A percentile compares a stretch with the other conserved stretches of the same genome.
These are phyloP conservation scores for Microcebus tavaratra DNA, from an alignment of 2,113 vertebrate genomes.

Conservation along the genomic window DNA sequence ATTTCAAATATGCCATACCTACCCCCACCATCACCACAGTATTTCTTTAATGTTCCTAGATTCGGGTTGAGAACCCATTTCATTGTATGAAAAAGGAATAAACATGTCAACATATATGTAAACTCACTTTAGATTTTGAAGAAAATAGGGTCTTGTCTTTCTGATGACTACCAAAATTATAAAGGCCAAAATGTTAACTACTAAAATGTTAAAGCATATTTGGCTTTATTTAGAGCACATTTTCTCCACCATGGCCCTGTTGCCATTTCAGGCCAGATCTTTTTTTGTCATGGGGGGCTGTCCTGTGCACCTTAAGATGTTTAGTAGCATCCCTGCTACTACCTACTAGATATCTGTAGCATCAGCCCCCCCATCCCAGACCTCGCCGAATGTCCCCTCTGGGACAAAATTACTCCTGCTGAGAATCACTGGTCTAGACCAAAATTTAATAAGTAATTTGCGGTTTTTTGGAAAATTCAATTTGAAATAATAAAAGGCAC, in stretches of 20 bases:
- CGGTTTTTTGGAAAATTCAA: slow-evolving; percentile 46
- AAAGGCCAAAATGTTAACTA: not conserved
- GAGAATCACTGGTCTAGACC: slow-evolving; percentile 44
- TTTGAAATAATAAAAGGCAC: slow-evolving; percentile 57
- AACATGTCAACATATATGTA: not conserved
- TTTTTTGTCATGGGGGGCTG: not conserved
- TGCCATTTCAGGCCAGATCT: not conserved
- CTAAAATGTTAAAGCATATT: not conserved
- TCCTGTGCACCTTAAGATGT: not conserved
- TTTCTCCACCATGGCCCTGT: not conserved
- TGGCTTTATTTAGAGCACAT: not conserved
- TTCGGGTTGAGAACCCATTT: slow-evolving; percentile 15
- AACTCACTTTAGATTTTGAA: not conserved
- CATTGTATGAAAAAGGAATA: not conserved
- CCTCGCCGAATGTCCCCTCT: not conserved
- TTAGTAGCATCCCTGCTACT: not conserved
- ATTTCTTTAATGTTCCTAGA: not conserved
- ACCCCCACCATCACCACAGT: not conserved
- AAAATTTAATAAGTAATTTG: slow-evolving; percentile 65
- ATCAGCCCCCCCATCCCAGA: not conserved
- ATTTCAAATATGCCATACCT: slow-evolving; percentile 27
- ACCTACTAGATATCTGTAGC: not conserved
- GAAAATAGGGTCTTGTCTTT: not conserved
- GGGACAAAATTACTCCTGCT: not conserved
- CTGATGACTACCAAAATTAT: not conserved